Base-by-base conservation (phyloP, 2,888 invertebrate species). In the Tetragonula carbonaria region DNA sequence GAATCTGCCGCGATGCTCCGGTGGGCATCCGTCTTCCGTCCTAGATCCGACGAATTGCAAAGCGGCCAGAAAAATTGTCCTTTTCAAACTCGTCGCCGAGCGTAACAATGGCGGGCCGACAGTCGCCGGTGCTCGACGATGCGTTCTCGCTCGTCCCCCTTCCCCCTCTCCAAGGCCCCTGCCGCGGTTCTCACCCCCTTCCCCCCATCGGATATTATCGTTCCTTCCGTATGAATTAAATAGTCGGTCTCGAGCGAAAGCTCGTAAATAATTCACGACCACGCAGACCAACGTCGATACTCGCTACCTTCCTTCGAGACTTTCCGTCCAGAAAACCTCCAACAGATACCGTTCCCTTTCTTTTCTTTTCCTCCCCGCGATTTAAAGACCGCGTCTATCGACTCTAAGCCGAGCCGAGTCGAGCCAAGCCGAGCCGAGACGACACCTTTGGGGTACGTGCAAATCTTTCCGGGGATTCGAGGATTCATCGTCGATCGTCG, bases 21-120 rank as follows among this genome's bases (percentile, higher is more conserved):
- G 45, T 11, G 18, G 78, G 76, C 84, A 78, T 82, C 77, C 84
- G 81, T 86, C 88, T 86, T 87, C 86, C 89, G 82, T 88, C 45
- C 82, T 59, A 74, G 87, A 82, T 88, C 71, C 87, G 66, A 78
- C 73, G 68, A 84, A 84, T 80, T 65, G 80, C 80, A 72, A 81
- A 78, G 85, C 78, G 77, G 38, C 73, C 84, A 80, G 88, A 88
- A 87, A 88, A 88, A 88, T 88, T 88, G 84, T 88, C 82, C 89
- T 86, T 87, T 88, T 84, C 81, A 82, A 84, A 80, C 75, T 78
- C 73, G 55, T 76, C 80, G 72, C 53, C 33, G 81, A 33, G 78
- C 74, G 78, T 68, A 78, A 82, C 86, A 84, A 84, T 82, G 76
- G 50, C 67, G 59, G 62, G 18, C 53, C n/a, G 71, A 18, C 51